A percentile compares a stretch with the other conserved stretches of the same genome.
Evolutionary conservation across 1,140 invertebrate species (phyloP).

Genomic region (Patella vulgata): DNA sequence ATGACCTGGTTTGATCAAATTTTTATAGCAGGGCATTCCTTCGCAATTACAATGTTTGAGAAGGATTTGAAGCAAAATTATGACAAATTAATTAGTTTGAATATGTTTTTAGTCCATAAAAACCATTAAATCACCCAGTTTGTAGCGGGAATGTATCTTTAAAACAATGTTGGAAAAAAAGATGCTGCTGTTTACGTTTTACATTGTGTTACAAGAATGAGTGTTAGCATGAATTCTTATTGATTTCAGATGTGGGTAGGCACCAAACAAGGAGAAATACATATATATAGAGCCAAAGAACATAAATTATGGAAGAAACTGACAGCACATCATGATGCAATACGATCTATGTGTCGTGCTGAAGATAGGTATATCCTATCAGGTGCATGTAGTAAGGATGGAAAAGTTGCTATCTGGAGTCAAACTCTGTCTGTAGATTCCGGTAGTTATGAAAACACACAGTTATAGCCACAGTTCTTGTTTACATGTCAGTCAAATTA

Average conservation of each 20-base stretch:
- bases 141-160: no score
- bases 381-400: conserved; percentile 51
- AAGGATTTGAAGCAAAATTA: no score
- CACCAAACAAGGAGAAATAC: conserved; percentile 46
- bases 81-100: no score
- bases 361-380: conserved; percentile 46
- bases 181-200: no score
- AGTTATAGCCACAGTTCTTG: background rate
- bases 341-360: conserved; percentile 48
- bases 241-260: conserved; percentile 49
- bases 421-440: conserved; percentile 29
- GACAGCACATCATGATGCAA: conserved; percentile 50
- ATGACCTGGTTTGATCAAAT: no score
- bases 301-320: conserved; percentile 35
- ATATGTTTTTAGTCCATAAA: no score
- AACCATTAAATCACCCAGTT: no score
- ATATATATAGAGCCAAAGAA: conserved; percentile 33
- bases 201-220: no score
- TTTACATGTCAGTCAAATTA: background rate
- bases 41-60: no score
- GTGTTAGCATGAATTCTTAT: no score
- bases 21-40: no score
- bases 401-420: conserved; percentile 56
- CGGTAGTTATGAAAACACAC: conserved; percentile 6
- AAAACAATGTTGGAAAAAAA: no score